Evolutionary conservation across 2,888 invertebrate genomes (phyloP), one percentile per base, ranked within the genome.

Genomic region (Altica lythri): DNA sequence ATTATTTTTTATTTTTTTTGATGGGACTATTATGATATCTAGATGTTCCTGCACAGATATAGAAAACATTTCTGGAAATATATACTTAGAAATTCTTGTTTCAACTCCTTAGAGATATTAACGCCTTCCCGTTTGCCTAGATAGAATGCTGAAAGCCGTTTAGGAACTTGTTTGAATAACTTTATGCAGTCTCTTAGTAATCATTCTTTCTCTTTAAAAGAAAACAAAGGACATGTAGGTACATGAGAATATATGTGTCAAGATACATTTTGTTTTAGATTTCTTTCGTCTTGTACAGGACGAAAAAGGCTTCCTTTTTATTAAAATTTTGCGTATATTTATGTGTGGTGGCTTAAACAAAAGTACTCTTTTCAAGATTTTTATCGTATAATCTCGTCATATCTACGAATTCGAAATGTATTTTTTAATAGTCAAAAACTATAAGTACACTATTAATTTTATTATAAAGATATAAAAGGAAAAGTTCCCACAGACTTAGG

Each of bases 71-170:
- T 45, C 32, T 45, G 19, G 18, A 32, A 32, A 45, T 45, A 45
- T 45, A 45, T 40, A 19, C 40, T 40, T 22, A 6, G 40, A 40
- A 22, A 40, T 45, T 32, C 32, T 17, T 32, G 45, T 45, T 32
- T 32, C 45, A 19, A 12, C 45, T 49, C 54, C 54, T 55, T 19
- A 12, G 54, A 50, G 54, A 55, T 55, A 55, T 55, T 49, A 55
- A 55, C 54, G 43, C 54, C 49, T 49, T 55, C 49, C n/a, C 48
- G 49, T 55, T 46, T 46, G 13, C 19, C 29, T 34, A 27, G 43
- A 51, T 45, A 32, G 29, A 45, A 30, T 17, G n/a, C 45, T 45
- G 30, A 45, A 32, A 45, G 45, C 45, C 45, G 45, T 18, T 45
- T 32, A 32, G 13, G 25, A 19, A 45, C 45, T 32, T 45, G 45